Base-by-base conservation (phyloP, 2,797 vertebrate species). In the Sphenodon punctatus region DNA sequence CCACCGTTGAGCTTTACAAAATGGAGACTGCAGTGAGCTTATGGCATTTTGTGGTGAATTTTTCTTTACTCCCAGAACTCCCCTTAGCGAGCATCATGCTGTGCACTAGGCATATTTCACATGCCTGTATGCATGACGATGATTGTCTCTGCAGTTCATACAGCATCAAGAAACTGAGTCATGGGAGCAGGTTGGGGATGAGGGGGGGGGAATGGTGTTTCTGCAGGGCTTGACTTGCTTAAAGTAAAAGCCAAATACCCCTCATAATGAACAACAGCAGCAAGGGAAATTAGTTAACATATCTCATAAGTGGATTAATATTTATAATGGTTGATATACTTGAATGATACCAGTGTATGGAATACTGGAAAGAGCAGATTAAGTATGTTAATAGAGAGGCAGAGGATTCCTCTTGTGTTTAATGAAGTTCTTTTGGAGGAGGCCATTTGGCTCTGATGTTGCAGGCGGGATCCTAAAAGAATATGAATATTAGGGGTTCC, bases 291-390 rank as follows among this genome's bases (percentile, higher is more conserved):
- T 6, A 88, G 27, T 82, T 22, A 68, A 80, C 67, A 75, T 39
- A 46, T 38, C 32, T 61, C 42, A 63, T 49, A 59, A n/a, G 65
- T 86, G 66, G 71, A 75, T 85, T 86, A 81, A 66, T 36, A 32
- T 55, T 67, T 51, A 22, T 87, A 79, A 66, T 59, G 83, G 16
- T 80, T 79, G 82, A 84, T 78, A 80, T n/a, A 77, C 77, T 38
- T 63, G 70, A 55, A 30, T 77, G 23, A 15, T 80, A 8, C 48
- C 34, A 74, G 14, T 65, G 82, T 53, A 79, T 34, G 61, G 55
- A 79, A 65, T 61, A 59, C 59, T 79, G 39, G 11, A 36, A 8
- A 89, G 81, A 49, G 39, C 36, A n/a, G n/a, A 42, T 77, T 61
- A 68, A 23, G 34, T 60, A 45, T 61, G 27, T 55, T 78, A 64